phyloP scores from a whole-genome alignment of 2,888 invertebrate species.

The Scaptodrosophila latifasciaeformis region DNA sequence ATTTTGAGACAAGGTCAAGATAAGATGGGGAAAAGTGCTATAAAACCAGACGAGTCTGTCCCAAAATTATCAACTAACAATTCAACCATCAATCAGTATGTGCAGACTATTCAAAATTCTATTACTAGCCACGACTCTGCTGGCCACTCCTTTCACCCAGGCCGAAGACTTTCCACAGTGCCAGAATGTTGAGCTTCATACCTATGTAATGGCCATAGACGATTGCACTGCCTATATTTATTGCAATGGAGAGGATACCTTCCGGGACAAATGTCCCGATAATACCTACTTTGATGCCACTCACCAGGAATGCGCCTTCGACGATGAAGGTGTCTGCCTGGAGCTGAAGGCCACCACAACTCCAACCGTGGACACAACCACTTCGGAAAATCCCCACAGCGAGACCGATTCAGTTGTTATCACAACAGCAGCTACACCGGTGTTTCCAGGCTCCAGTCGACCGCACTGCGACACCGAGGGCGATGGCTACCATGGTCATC shows the following conservation, averaged over 20 bases:
- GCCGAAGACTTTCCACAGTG: slow-evolving; percentile 53
- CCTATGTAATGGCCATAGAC: slow-evolving; percentile 45
- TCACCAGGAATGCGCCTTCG: slow-evolving; percentile 51
- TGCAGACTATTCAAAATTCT: neutral
- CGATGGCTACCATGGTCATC: slow-evolving; percentile 53
- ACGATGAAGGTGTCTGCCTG: slow-evolving; percentile 48
- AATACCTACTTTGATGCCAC: slow-evolving; percentile 55
- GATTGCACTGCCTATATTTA: slow-evolving; percentile 63
- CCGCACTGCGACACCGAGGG: slow-evolving; percentile 35
- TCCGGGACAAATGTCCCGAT: slow-evolving; percentile 53
- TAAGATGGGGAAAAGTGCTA: slow-evolving; percentile 17
- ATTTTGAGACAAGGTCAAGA: neutral
- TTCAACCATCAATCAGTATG: slow-evolving; percentile 10
- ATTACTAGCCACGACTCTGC: too few species aligned
- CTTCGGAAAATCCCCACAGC: too few species aligned
- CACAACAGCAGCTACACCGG: neutral
- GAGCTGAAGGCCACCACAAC: neutral
- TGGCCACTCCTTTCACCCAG: neutral
- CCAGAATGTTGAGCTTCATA: slow-evolving; percentile 25
- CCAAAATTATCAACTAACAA: neutral
- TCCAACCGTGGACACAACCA: slow-evolving; percentile 1
- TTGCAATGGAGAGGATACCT: slow-evolving; percentile 53
- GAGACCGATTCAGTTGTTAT: neutral
- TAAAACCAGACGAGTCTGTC: slow-evolving; percentile 9
- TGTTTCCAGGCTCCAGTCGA: slow-evolving; percentile 1